phyloP scores from a whole-genome alignment of 1,140 invertebrate species.

The Mamestra configurata region DNA sequence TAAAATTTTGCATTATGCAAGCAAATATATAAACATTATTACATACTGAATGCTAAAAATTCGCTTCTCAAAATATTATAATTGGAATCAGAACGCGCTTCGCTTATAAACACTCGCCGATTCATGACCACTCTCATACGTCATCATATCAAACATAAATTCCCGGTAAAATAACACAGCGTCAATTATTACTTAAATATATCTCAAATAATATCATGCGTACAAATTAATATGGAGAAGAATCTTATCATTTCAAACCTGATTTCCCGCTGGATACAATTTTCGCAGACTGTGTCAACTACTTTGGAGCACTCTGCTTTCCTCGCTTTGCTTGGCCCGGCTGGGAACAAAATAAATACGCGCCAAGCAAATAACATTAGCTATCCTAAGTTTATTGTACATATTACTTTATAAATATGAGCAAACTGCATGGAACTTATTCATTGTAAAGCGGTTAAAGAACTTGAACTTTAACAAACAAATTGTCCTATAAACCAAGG shows the following conservation, averaged over 20 bases:
- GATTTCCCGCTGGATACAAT: slow-evolving; percentile 66
- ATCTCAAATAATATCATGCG: slow-evolving; percentile 58
- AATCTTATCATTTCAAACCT: slow-evolving; percentile 70
- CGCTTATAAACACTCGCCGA: slow-evolving; percentile 54
- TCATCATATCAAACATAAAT: slow-evolving; percentile 7
- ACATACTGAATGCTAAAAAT: slow-evolving; percentile 29
- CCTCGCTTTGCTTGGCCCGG: slow-evolving; percentile 67
- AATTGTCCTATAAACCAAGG: no score
- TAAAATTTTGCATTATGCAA: slow-evolving; percentile 31
- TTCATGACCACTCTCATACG: slow-evolving; percentile 35
- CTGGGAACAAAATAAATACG: slow-evolving; percentile 74
- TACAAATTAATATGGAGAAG: slow-evolving; percentile 60
- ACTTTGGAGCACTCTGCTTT: slow-evolving; percentile 64
- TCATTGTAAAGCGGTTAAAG: no score
- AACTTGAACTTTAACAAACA: no score
- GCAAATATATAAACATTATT: slow-evolving; percentile 28
- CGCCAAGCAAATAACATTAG: slow-evolving; percentile 66
- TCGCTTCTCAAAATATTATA: slow-evolving; percentile 23
- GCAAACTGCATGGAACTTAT: no score
- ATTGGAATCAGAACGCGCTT: slow-evolving; percentile 44
- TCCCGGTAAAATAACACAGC: slow-evolving; percentile 34
- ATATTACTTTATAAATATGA: no score
- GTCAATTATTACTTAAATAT: slow-evolving; percentile 36
- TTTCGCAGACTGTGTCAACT: slow-evolving; percentile 62
- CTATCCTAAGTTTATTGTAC: slow-evolving; percentile 8